Percentiles rank a stretch among this genome's conserved stretches.
Evolutionary conservation across 2,797 vertebrate genomes (phyloP).

Genomic region (Erpetoichthys calabaricus): DNA sequence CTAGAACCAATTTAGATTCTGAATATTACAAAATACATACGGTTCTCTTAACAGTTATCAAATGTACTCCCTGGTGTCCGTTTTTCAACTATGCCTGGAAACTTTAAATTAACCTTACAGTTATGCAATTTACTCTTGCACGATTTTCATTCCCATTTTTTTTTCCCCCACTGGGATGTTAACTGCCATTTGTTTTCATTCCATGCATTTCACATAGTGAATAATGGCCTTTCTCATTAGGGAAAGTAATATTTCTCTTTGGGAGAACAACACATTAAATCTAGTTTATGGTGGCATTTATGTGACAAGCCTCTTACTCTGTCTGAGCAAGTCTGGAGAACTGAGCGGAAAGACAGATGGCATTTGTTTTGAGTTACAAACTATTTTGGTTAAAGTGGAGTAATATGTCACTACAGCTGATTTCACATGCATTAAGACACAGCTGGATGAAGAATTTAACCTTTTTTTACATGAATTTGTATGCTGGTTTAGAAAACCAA

Average conservation of each 20-base stretch:
- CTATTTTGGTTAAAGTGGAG: neutral
- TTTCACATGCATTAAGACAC: neutral
- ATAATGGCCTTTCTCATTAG: constrained; percentile 1
- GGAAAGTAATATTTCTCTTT: constrained; percentile 1
- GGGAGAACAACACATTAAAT: constrained; percentile 2
- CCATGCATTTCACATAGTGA: neutral
- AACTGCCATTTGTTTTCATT: neutral
- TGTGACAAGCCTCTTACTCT: neutral
- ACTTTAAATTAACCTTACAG: neutral
- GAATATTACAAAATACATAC: too few species aligned
- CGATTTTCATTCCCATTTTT: neutral
- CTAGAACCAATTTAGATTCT: too few species aligned
- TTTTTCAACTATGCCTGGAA: neutral
- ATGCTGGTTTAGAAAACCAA: too few species aligned
- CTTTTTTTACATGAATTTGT: too few species aligned
- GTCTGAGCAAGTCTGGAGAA: neutral
- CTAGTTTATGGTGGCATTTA: neutral
- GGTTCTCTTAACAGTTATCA: neutral
- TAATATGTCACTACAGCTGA: neutral
- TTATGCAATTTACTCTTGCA: neutral
- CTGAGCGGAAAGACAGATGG: neutral
- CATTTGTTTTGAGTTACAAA: neutral
- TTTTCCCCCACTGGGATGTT: neutral
- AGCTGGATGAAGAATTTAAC: neutral
- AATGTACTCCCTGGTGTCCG: neutral